Percentiles rank a stretch among this genome's conserved stretches.
Conservation (phyloP, 2,888 invertebrate species). For the Halictus quadricinctus region DNA sequence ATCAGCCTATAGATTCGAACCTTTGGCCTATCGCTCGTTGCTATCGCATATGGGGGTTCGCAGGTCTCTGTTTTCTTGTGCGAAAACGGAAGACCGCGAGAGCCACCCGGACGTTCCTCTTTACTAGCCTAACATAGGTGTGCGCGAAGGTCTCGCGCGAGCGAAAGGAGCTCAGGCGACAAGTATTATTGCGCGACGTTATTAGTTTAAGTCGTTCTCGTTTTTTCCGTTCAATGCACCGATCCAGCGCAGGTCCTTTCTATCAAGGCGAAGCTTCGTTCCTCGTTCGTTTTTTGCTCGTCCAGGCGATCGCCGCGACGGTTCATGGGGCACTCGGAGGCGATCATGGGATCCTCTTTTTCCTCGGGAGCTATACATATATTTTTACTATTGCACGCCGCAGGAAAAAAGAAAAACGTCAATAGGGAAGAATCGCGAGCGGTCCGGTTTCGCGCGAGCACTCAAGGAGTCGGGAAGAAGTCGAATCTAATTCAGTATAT, state of each 20-base stretch:
- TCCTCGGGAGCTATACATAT: slow-evolving; percentile 24
- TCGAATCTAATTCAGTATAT: neutral
- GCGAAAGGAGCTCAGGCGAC: slow-evolving; percentile 39
- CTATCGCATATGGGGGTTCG: slow-evolving; percentile 23
- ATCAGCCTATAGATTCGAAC: slow-evolving; percentile 57
- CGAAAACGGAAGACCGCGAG: slow-evolving; percentile 43
- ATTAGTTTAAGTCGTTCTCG: slow-evolving; percentile 33
- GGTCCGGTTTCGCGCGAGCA: neutral
- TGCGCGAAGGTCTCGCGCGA: slow-evolving; percentile 35
- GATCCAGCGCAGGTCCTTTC: neutral
- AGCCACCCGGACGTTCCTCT: slow-evolving; percentile 64
- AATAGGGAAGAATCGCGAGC: slow-evolving; percentile 29
- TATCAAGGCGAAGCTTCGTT: neutral
- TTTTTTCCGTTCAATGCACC: slow-evolving; percentile 8
- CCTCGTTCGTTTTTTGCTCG: slow-evolving; percentile 4
- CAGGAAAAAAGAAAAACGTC: neutral
- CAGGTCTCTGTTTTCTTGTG: slow-evolving; percentile 14
- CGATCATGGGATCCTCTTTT: slow-evolving; percentile 25
- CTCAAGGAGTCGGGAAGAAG: neutral
- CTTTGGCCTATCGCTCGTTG: slow-evolving; percentile 67
- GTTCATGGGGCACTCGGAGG: slow-evolving; percentile 20
- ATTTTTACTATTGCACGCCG: slow-evolving; percentile 45
- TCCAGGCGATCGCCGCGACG: slow-evolving; percentile 7
- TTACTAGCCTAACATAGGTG: slow-evolving; percentile 63
- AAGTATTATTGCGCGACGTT: slow-evolving; percentile 52